Evolutionary conservation across 2,888 invertebrate genomes (phyloP), one percentile per base, ranked within the genome.

Genomic region (Diaphora mendica): DNA sequence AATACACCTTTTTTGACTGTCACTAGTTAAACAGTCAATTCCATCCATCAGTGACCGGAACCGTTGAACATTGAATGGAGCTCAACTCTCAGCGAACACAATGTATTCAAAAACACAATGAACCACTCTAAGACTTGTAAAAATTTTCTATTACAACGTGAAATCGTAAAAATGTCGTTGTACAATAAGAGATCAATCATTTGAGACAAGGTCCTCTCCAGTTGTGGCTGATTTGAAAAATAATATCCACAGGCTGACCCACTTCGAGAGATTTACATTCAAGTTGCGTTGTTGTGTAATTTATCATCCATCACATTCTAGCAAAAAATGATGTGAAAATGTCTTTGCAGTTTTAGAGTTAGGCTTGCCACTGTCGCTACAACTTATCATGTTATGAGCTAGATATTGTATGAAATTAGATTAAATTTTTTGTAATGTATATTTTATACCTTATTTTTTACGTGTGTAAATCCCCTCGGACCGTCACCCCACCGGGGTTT

Each of bases 221-320:
- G 90, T 91, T 92, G 91, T 91, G 90, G 90, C 90, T 90, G 86
- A 91, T 91, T 89, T 91, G 89, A 91, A 93, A 93, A 93, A 94
- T 92, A 93, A 93, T 92, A 91, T 90, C 89, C 87, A 88, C 85
- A 83, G 79, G 85, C 88, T 94, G 95, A 95, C 95, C 95, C 91
- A 94, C 89, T 95, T 95, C 88, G 88, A 88, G 88, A 91, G 89
- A 95, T 95, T 95, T 95, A 94, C 94, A 95, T 95, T 94, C 94
- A 92, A 87, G 87, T 88, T 86, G 86, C 86, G 89, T 89, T 83
- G 87, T 83, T 78, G 78, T 83, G 88, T 91, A 90, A 95, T 95
- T 94, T 94, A 94, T 94, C 94, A 95, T 93, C 90, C 90, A 92
- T 92, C 91, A 88, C 86, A 88, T 85, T 89, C 86, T 88, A 86